A percentile compares a stretch with the other conserved stretches of the same genome.
phyloP scores from a whole-genome alignment of 2,113 vertebrate species.

The Gopherus evgoodei region DNA sequence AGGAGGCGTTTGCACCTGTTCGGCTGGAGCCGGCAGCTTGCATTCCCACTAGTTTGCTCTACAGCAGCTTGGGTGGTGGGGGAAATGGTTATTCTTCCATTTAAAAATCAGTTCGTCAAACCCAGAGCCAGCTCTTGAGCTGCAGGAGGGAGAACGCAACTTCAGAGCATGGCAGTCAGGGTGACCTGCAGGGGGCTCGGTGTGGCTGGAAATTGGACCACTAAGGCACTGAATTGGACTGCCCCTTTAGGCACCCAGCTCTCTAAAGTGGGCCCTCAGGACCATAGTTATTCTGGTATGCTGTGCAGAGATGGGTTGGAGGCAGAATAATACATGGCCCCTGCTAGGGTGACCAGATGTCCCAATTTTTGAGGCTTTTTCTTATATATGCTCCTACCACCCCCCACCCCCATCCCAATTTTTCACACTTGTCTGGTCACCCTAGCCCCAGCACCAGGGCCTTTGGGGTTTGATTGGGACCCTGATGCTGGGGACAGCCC shows the following conservation, averaged over 20 bases:
- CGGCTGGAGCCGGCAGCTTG: background rate
- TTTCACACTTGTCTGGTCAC: no score
- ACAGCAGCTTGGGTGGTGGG: background rate
- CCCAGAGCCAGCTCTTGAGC: background rate
- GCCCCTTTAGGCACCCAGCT: background rate
- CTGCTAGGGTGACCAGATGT: no score
- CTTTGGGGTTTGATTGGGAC: background rate
- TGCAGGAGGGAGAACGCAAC: background rate
- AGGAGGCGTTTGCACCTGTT: rapidly evolving
- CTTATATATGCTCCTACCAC: no score
- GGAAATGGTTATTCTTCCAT: background rate
- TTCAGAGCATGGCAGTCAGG: background rate
- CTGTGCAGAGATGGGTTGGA: background rate
- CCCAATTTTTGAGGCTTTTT: no score
- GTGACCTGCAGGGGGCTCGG: background rate
- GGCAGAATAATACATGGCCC: background rate
- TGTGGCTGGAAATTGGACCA: background rate
- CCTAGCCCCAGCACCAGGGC: background rate
- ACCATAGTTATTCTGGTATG: background rate
- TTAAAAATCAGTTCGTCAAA: background rate
- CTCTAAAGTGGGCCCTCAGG: background rate
- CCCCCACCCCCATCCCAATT: no score
- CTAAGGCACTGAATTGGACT: background rate
- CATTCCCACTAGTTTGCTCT: background rate
- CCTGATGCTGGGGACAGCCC: background rate